Evolutionary conservation across 2,797 vertebrate genomes (phyloP).

Genomic region (Notolabrus celidotus): DNA sequence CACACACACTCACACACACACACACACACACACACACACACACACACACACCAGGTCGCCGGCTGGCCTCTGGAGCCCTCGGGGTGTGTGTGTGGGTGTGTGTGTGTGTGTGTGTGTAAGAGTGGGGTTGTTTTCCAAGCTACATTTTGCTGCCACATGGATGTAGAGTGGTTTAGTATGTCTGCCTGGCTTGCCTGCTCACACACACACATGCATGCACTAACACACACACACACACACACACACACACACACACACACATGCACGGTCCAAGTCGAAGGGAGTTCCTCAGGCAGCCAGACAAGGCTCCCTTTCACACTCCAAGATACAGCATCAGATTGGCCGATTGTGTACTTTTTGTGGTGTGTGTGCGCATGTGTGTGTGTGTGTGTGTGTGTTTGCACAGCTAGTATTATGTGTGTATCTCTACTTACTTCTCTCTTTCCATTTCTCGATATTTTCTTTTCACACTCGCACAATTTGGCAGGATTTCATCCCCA

Average conservation of each 20-base stretch:
- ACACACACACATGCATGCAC: constrained; percentile 46
- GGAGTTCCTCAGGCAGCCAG: constrained; percentile 80
- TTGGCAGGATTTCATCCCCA: constrained; percentile 44
- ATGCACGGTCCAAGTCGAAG: constrained; percentile 63
- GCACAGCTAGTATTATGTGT: constrained; percentile 20
- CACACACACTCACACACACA: constrained; percentile 36
- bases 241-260: constrained; percentile 44
- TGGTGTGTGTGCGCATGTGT: constrained; percentile 26
- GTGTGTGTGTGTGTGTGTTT: constrained; percentile 17
- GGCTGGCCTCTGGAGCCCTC: constrained; percentile 73
- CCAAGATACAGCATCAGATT: constrained; percentile 75
- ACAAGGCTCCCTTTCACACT: constrained; percentile 83
- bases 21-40: constrained; percentile 32
- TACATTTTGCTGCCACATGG: constrained; percentile 83
- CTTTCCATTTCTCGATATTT: constrained; percentile 59
- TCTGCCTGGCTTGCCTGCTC: constrained; percentile 74
- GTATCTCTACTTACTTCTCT: constrained; percentile 27
- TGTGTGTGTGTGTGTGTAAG: constrained; percentile 60
- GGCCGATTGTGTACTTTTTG: constrained; percentile 59
- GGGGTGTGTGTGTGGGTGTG: constrained; percentile 56
- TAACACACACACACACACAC: constrained; percentile 49
- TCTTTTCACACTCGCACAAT: constrained; percentile 38
- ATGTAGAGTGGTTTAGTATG: constrained; percentile 83
- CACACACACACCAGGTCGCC: constrained; percentile 60
- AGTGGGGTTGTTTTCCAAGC: constrained; percentile 76